Conservation (phyloP, 2,113 vertebrate genomes). For the Larimichthys crocea region DNA sequence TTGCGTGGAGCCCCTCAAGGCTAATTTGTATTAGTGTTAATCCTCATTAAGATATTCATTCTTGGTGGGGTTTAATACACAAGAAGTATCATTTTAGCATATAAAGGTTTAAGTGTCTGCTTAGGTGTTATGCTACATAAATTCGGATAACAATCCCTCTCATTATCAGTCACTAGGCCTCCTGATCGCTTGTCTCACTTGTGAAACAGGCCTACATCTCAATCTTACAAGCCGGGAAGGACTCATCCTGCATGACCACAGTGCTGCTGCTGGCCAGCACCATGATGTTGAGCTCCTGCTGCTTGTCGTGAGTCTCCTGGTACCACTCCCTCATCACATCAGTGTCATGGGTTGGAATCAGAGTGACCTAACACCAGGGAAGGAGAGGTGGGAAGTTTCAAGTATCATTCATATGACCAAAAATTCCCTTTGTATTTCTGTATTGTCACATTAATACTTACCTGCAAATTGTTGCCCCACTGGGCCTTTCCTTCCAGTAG, state of each 20-base stretch:
- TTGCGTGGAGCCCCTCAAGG: slow-evolving; percentile 14
- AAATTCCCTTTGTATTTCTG: not conserved
- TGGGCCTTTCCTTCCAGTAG: slow-evolving; percentile 95
- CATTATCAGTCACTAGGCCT: slow-evolving; percentile 14
- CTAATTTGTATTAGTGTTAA: slow-evolving; percentile 14
- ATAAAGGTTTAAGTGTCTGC: slow-evolving; percentile 50
- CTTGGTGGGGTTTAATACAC: slow-evolving; percentile 22
- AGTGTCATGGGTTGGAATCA: slow-evolving; percentile 97
- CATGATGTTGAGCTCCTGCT: slow-evolving; percentile 98
- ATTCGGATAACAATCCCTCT: slow-evolving; percentile 25
- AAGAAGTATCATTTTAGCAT: slow-evolving; percentile 36
- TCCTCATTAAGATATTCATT: slow-evolving; percentile 33
- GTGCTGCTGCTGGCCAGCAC: slow-evolving; percentile 99
- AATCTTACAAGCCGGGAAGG: slow-evolving; percentile 98
- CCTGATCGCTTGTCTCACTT: not conserved
- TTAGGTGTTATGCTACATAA: slow-evolving; percentile 62
- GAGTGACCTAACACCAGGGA: slow-evolving; percentile 88
- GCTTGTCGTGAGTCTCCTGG: slow-evolving; percentile 97
- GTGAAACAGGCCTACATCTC: slow-evolving; percentile 86
- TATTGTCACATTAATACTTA: slow-evolving; percentile 64
- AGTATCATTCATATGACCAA: not conserved
- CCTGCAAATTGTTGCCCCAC: slow-evolving; percentile 96
- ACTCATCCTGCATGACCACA: slow-evolving; percentile 99
- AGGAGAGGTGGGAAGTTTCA: slow-evolving; percentile 11
- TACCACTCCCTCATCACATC: slow-evolving; percentile 99